Conservation (phyloP, 2,888 invertebrate genomes). For the Endomychus coccineus region DNA sequence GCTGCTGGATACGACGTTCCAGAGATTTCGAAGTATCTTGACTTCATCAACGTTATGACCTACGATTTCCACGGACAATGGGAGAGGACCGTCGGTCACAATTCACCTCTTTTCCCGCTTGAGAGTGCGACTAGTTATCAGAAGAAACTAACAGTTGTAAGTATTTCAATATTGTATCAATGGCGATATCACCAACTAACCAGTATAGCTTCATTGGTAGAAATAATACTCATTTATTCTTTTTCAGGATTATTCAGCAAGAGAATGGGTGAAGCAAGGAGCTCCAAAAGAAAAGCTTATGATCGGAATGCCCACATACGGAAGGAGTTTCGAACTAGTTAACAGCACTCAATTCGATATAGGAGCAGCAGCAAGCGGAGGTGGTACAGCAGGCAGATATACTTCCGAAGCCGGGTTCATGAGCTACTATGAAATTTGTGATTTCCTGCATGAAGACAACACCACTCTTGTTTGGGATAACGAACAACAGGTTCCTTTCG, state of each 20-base stretch:
- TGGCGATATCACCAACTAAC: background rate
- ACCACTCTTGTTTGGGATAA: constrained; percentile 94
- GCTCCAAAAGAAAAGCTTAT: constrained; percentile 90
- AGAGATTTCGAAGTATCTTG: constrained; percentile 87
- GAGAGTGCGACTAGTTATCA: constrained; percentile 86
- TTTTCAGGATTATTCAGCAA: constrained; percentile 75
- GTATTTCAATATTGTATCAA: constrained; percentile 30
- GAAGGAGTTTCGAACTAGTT: constrained; percentile 81
- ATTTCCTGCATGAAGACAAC: constrained; percentile 81
- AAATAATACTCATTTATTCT: background rate
- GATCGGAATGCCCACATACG: constrained; percentile 93
- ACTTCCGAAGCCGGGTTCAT: constrained; percentile 92
- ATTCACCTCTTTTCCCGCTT: constrained; percentile 81
- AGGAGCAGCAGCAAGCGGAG: constrained; percentile 83
- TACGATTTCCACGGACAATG: constrained; percentile 95
- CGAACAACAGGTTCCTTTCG: constrained; percentile 92
- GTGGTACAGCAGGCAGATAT: constrained; percentile 78
- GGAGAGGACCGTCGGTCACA: constrained; percentile 89
- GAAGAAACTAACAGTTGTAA: constrained; percentile 85
- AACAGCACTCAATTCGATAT: constrained; percentile 86
- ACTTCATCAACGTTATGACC: constrained; percentile 92
- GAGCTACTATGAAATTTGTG: constrained; percentile 92
- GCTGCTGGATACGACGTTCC: constrained; percentile 91
- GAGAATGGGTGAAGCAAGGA: constrained; percentile 89
- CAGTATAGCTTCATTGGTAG: background rate